These are phyloP conservation scores for Syrrhaptes paradoxus DNA, from an alignment of 2,113 vertebrate genomes.

Conservation along the genomic window DNA sequence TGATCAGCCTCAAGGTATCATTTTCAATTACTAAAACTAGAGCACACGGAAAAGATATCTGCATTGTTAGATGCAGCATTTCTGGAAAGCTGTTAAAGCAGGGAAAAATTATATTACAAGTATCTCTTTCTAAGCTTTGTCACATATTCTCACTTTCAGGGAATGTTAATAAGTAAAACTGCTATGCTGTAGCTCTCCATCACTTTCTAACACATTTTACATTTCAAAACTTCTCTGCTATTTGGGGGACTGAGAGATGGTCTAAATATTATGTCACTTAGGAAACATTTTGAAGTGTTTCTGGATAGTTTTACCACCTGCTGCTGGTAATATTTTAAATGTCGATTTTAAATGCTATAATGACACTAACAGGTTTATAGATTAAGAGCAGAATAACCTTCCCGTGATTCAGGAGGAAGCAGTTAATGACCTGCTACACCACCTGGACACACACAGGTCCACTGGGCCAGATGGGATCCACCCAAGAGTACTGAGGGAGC, in stretches of 20 bases:
- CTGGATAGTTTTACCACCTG: not conserved
- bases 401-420: too few relatives aligned
- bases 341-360: not conserved
- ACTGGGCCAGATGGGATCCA: too few relatives aligned
- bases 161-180: not conserved
- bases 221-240: not conserved
- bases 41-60: not conserved
- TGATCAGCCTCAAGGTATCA: not conserved
- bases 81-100: not conserved
- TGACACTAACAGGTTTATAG: not conserved
- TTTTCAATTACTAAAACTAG: not conserved
- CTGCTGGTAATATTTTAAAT: not conserved
- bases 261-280: not conserved
- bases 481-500: too few relatives aligned
- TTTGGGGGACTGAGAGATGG: not conserved
- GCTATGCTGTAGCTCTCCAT: not conserved
- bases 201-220: not conserved
- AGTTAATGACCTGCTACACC: too few relatives aligned
- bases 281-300: not conserved
- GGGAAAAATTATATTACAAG: not conserved
- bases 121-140: not conserved
- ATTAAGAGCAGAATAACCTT: too few relatives aligned
- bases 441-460: too few relatives aligned
- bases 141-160: not conserved
- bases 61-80: not conserved